Percentiles rank a stretch among this genome's conserved stretches.
These are phyloP conservation scores for Ciconia nigra DNA, from an alignment of 2,797 vertebrate genomes.

Conservation along the genomic window DNA sequence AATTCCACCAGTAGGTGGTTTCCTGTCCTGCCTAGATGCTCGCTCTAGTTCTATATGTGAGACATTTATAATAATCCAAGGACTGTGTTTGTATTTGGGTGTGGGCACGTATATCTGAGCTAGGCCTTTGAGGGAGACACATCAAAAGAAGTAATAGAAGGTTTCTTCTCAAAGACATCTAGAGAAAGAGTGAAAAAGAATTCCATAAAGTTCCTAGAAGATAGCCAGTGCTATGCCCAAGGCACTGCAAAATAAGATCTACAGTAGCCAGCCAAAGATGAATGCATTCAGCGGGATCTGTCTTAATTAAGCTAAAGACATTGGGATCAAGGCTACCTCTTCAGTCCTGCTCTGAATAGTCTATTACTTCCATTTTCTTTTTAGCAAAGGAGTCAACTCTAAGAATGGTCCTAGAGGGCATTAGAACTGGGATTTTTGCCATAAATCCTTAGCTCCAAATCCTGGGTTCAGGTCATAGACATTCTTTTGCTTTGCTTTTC, in stretches of 20 bases:
- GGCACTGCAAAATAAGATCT: neutral
- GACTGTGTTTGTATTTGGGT: neutral
- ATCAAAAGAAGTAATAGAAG: neutral
- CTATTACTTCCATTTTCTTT: neutral
- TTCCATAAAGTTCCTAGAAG: neutral
- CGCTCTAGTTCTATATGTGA: neutral
- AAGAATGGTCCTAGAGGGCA: neutral
- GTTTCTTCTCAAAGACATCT: neutral
- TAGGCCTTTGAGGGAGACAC: neutral
- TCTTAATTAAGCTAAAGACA: neutral
- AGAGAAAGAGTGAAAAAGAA: neutral
- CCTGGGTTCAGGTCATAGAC: neutral
- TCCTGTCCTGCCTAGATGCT: neutral
- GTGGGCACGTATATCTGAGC: neutral
- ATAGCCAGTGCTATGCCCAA: neutral
- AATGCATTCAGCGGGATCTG: neutral
- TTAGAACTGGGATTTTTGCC: neutral
- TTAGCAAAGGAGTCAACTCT: neutral
- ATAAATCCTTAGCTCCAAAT: neutral
- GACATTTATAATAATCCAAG: neutral
- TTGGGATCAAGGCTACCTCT: neutral
- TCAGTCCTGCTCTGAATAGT: neutral
- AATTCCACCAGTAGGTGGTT: neutral
- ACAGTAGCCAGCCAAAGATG: neutral
- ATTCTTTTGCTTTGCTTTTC: neutral